A percentile compares a stretch with the other conserved stretches of the same genome.
These are phyloP conservation scores for Pimpla rufipes DNA, from an alignment of 2,888 invertebrate species.

Conservation along the genomic window DNA sequence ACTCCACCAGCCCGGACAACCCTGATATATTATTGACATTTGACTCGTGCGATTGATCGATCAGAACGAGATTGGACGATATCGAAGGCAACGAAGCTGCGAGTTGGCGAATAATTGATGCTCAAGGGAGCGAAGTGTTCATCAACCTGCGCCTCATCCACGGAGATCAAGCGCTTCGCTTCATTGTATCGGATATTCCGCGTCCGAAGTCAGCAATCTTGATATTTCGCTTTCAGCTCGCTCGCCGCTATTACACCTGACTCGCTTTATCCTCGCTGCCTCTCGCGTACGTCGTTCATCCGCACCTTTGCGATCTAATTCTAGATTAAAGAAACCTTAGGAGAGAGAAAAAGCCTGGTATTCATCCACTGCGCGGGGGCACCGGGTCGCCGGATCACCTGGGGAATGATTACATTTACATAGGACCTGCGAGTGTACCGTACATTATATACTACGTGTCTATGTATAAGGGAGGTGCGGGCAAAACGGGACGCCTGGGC, in stretches of 20 bases:
- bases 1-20: neutral
- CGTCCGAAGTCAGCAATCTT: neutral
- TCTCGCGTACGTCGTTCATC: constrained; percentile 20
- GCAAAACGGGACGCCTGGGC: no score
- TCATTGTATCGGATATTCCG: constrained; percentile 38
- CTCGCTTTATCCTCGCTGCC: constrained; percentile 9
- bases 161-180: constrained; percentile 28
- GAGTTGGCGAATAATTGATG: constrained; percentile 3
- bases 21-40: neutral
- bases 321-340: constrained; percentile 83
- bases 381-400: constrained; percentile 65
- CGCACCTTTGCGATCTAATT: constrained; percentile 74
- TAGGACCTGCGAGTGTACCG: constrained; percentile 49
- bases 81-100: neutral
- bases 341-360: constrained; percentile 70
- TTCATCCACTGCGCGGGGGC: constrained; percentile 74
- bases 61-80: neutral
- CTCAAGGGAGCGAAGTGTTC: neutral
- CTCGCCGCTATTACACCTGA: neutral
- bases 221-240: neutral
- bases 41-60: neutral
- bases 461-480: no score
- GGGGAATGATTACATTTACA: constrained; percentile 77
- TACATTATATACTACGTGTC: neutral
- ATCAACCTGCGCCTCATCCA: constrained; percentile 3